Evolutionary conservation across 2,888 invertebrate species (phyloP), one percentile per base, ranked within the genome.

Genomic region (Rotaria socialis): DNA sequence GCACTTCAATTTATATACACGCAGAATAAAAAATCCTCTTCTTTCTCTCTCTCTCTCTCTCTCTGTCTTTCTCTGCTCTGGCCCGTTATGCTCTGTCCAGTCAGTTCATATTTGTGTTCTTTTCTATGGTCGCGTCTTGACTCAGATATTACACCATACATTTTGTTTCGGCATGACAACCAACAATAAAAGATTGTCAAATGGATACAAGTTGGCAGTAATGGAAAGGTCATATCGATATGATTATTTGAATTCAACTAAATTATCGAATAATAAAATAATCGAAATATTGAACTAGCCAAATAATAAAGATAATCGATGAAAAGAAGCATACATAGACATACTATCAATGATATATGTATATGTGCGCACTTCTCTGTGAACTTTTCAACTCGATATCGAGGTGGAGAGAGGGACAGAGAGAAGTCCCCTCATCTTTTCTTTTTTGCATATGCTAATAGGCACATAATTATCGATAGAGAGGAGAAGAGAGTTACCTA

Each of bases 371-470:
- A 16, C 7, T 27, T 67, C 67, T 67, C 67, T 27, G 27, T 67
- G 67, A 67, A 67, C 67, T 67, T 67, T 67, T 67, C 67, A 67
- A 67, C 67, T 27, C n/a, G 67, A 67, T 67, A 67, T 27, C 16
- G 35, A 67, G 27, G 35, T 35, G 67, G 16, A 67, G 27, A 67
- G 67, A 67, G 67, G 35, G 35, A 35, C 4, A n/a, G 5, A 67
- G 67, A 67, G 35, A 35, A 14, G 35, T 14, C 35, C 27, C 35
- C 27, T 35, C 16, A 14, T 67, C 67, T 2, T 16, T 27, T 58
- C 35, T n/a, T 24, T 58, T 58, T 67, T 67, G 27, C 67, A 67
- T 67, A 67, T 67, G 67, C 35, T 67, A 67, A 67, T 67, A 67
- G 67, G 67, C 27, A 67, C 67, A 67, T 67, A 67, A 67, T 67